Base-by-base conservation (phyloP, 1,140 invertebrate genomes). In the Oscheius sp. region DNA sequence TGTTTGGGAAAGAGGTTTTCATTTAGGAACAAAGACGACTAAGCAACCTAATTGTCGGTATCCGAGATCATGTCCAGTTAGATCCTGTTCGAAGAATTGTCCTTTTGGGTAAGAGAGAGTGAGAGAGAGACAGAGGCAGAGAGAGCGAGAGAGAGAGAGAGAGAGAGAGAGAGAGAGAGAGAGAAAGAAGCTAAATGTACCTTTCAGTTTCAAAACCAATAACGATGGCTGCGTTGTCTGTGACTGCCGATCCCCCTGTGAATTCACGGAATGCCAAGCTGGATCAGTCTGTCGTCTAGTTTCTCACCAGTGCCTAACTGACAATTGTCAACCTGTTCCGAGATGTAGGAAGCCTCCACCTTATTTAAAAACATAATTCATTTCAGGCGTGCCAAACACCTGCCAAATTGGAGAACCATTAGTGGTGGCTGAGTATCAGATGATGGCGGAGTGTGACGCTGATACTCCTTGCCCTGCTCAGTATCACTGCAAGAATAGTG, bases 321-420 rank as follows among this genome's bases (percentile, higher is more conserved):
- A 61, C 3, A 75, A 74, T n/a, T 79, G 78, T 65, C 28, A 61
- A n/a, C 66, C 77, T 26, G 62, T 80, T 0, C 38, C 78, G 2
- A 80, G 76, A 73, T 79, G 78, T 77, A 18, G 34, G 76, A 49
- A 3, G 23, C 23, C 28, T 55, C 7, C 49, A 15, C 4, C 28
- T 55, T 55, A n/a, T n/a, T 31, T 65, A 23, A n/a, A 20, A 28
- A 63, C 23, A n/a, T 18, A 4, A 31, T 13, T 65, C n/a, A 26
- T 61, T 78, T 79, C 55, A 80, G 79, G 79, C 38, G 67, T 82
- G 31, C 67, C 79, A 58, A 82, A 82, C 68, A 77, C 68, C 42
- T 82, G 80, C 31, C 52, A 68, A 13, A 55, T 45, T 18, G 80
- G 80, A 38, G 79, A 82, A 45, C 80, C 80, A 4, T 52, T 82